Evolutionary conservation across 2,797 vertebrate genomes (phyloP), one percentile per base, ranked within the genome.

Genomic region (Tinamus major): DNA sequence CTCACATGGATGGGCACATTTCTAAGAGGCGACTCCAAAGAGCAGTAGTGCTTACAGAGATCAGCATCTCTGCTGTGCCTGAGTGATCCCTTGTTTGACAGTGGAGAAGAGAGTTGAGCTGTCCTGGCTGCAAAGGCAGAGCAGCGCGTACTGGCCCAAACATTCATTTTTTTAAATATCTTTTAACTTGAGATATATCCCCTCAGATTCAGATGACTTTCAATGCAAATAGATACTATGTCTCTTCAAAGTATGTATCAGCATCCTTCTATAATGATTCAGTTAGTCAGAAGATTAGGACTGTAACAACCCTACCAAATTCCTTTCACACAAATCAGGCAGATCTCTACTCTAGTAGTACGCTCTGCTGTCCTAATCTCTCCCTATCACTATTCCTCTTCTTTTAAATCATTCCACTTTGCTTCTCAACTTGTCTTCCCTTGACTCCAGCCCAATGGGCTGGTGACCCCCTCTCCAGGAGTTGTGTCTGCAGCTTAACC

Each of bases 361-460:
- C 15, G 14, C 41, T 79, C 11, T 31, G 9, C 46, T 75, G 19
- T 65, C 37, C 29, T 68, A 33, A 29, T 33, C 12, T 72, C 58
- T 70, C 16, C 35, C 13, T 82, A 56, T 91, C 31, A 21, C 35
- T 63, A 41, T 64, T 23, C 39, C 27, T 65, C 33, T 51, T 12
- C 44, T 55, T 53, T 69, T 55, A 65, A 42, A 72, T 63, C 63
- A 62, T 83, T 94, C 86, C 63, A 24, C 51, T 91, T 81, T 77
- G 56, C n/a, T 95, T 93, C 88, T 84, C 9, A 8, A 62, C 26
- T 65, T 94, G 35, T 44, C 70, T 93, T 67, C 56, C 33, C 76
- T 89, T 92, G 85, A 88, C 89, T 39, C 79, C 42, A 35, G 35
- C 35, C 35, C 94, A 79, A 46, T 21, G 85, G 88, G 23, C 65